Conservation (phyloP, 2,797 vertebrate genomes). For the Pteropus rufus region DNA sequence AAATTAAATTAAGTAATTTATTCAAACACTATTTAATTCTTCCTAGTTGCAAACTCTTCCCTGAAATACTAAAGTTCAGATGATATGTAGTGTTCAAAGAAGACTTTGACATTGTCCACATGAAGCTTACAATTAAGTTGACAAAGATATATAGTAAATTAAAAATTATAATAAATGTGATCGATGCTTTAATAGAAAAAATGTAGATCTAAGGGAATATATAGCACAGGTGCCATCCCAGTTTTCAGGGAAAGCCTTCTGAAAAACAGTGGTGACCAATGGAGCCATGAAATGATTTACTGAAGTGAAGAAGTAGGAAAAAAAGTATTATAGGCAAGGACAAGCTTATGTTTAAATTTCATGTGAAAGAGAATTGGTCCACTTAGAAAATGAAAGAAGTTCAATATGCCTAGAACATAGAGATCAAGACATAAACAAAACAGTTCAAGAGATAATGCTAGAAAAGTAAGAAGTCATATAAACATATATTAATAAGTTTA, state of each 20-base stretch:
- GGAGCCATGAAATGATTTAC: background rate
- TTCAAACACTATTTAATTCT: background rate
- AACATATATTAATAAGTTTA: background rate
- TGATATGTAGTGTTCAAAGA: background rate
- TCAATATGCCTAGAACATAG: background rate
- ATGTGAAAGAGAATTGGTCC: background rate
- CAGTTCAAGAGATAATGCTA: background rate
- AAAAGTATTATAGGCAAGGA: background rate
- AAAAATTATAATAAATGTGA: background rate
- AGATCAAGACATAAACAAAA: background rate
- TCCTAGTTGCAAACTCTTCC: background rate
- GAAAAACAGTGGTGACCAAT: background rate
- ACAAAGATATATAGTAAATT: background rate
- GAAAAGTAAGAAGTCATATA: background rate
- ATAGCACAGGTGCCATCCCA: background rate
- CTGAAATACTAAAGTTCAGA: background rate
- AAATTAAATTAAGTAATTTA: background rate
- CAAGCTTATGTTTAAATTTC: background rate
- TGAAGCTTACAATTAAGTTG: background rate
- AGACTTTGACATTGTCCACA: background rate
- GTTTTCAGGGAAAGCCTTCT: background rate
- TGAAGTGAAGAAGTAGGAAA: background rate
- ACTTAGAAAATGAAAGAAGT: background rate
- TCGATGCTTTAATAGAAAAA: background rate
- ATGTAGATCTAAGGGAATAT: background rate